phyloP scores from a whole-genome alignment of 2,797 vertebrate species.

The Carcharodon carcharias region DNA sequence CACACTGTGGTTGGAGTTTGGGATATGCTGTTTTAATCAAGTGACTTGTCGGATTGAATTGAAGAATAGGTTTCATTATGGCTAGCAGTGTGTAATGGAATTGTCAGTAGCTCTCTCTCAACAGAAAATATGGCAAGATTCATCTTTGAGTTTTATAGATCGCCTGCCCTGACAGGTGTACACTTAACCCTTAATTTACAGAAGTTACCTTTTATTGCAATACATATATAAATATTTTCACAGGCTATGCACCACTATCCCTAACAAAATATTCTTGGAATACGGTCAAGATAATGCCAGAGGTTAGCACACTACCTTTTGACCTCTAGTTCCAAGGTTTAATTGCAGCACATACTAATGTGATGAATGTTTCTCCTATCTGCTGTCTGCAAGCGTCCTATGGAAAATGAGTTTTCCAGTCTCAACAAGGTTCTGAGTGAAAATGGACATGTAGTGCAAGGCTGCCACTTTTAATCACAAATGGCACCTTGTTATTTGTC shows the following conservation, averaged over 20 bases:
- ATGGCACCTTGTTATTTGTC: not conserved
- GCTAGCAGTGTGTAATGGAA: not conserved
- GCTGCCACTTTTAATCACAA: not conserved
- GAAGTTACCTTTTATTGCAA: not conserved
- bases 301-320: not conserved
- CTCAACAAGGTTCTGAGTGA: not conserved
- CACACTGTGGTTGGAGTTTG: not conserved
- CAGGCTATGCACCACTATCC: not conserved
- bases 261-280: not conserved
- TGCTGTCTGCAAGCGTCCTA: not conserved
- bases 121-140: constrained; percentile 18
- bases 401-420: not conserved
- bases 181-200: not conserved
- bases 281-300: not conserved
- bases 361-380: not conserved
- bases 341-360: not conserved
- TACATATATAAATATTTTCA: not conserved
- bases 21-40: constrained; percentile 28
- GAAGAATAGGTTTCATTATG: constrained; percentile 4
- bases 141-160: constrained; percentile 1
- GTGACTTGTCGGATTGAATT: constrained; percentile 8
- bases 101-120: not conserved
- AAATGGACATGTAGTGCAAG: not conserved
- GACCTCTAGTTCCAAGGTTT: not conserved
- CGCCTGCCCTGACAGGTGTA: not conserved